phyloP scores from a whole-genome alignment of 2,888 invertebrate genomes.

The Eretmocerus hayati region DNA sequence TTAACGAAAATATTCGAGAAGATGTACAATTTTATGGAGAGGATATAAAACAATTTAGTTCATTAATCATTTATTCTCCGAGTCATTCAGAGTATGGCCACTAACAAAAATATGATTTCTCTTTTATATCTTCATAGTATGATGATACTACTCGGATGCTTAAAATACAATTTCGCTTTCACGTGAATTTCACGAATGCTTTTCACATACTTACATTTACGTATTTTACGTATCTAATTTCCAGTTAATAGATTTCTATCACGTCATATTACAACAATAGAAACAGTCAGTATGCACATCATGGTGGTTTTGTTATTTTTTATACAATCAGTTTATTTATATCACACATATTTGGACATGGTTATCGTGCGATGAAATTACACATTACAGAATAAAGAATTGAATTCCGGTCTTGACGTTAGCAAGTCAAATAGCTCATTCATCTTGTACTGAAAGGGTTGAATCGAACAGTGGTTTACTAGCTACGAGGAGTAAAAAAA shows the following conservation, averaged over 20 bases:
- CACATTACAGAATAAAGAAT: too few species aligned
- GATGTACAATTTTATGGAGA: constrained; percentile 14
- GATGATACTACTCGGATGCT: constrained; percentile 26
- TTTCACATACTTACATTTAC: constrained; percentile 15
- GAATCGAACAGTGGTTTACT: constrained; percentile 24
- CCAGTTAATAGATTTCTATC: constrained; percentile 26
- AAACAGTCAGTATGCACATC: constrained; percentile 34
- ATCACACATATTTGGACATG: constrained; percentile 22
- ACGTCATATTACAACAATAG: constrained; percentile 36
- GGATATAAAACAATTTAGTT: constrained; percentile 31
- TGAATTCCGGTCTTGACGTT: constrained; percentile 1
- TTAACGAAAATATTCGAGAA: constrained; percentile 9
- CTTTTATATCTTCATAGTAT: constrained; percentile 23
- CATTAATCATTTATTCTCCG: constrained; percentile 22
- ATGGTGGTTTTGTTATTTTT: constrained; percentile 18
- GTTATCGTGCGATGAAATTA: too few species aligned
- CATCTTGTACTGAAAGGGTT: constrained; percentile 13
- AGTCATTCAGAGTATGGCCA: constrained; percentile 23
- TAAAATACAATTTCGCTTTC: constrained; percentile 34
- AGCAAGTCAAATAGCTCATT: constrained; percentile 9
- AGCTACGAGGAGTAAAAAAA: constrained; percentile 18
- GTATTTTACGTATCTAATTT: constrained; percentile 22
- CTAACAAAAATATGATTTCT: constrained; percentile 41
- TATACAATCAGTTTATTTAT: constrained; percentile 5
- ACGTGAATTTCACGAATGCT: constrained; percentile 20